Base-by-base conservation (phyloP, 1,140 invertebrate species). In the Chymomyza costata region DNA sequence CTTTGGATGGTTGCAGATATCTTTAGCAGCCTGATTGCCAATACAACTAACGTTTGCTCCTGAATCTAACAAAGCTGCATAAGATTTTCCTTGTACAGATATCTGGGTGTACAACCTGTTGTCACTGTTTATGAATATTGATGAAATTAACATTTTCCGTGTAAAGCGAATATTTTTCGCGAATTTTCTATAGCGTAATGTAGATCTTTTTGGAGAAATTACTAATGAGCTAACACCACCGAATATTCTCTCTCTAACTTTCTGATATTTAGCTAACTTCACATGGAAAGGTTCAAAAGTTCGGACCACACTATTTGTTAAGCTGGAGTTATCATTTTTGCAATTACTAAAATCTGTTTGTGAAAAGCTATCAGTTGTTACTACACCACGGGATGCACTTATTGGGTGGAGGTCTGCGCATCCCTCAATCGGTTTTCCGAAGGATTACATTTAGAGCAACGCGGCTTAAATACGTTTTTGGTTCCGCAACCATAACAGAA, bases 21-120 rank as follows among this genome's bases (percentile, higher is more conserved):
- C 11, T 32, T 16, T n/a, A 3, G 30, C 30, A 6, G 44, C 52
- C 3, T 32, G 28, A 19, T 25, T 34, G 2, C 52, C 43, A n/a
- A 40, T 8, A 16, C 43, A 54, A 21, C 52, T 54, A 18, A 47
- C 37, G 5, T 41, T 54, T 5, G 52, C 43, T 13, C 51, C 52
- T 1, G 52, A 54, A 39, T 54, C 44, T n/a, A n/a, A n/a, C n/a
- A n/a, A n/a, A n/a, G n/a, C n/a, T n/a, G n/a, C n/a, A n/a, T n/a
- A n/a, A n/a, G n/a, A n/a, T n/a, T n/a, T n/a, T 1, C 31, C 17
- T 48, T 37, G 30, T 14, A 48, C 21, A 10, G 8, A 25, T 34
- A 48, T 37, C 11, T 37, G 30, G 17, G 45, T 48, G 19, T 48
- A 48, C 14, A 37, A 35, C 16, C 45, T 28, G 19, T 48, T 48